Evolutionary conservation across 2,113 vertebrate species (phyloP), one percentile per base, ranked within the genome.

Genomic region (Paracanthobrama guichenoti): DNA sequence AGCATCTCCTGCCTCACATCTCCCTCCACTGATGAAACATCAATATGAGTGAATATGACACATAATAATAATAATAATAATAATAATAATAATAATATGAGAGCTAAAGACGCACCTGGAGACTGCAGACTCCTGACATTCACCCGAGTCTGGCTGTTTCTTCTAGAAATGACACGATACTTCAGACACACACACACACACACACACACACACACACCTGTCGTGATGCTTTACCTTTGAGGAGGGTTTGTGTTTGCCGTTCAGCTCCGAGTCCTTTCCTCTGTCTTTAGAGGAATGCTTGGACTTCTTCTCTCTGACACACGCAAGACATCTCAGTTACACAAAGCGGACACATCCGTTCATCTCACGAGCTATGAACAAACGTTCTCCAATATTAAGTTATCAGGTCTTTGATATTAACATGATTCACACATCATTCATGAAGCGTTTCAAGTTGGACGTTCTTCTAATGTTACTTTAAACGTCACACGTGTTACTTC

Each of bases 71-170:
- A 18, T 53, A 13, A 48, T 48, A 0, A 50, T 50, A n/a, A n/a
- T 4, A 48, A 14, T 1, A 53, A 16, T 0, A 48, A 14, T 0
- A 48, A 14, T 7, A 55, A 20, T 3, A 55, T 55, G 7, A 7
- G 2, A 55, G 53, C 6, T 55, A 18, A 55, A 55, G 6, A 55
- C 31, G 35, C 28, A 90, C 89, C 89, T 88, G 71, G 81, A 83
- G n/a, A 88, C 76, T 18, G 75, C 81, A 7, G 86, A 53, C 83
- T 73, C 53, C 53, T 55, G 18, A 8, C 53, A 0, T 55, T 55
- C 53, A 7, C 18, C 53, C 0, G 53, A 22, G 31, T 75, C 74
- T 8, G 83, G 79, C 26, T 42, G 55, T 46, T 85, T 79, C 44
- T 35, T 62, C 6, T 44, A 18, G 20, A 42, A 10, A 83, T 1